Conservation (phyloP, 2,113 vertebrate species). For the Laticauda laticaudata region DNA sequence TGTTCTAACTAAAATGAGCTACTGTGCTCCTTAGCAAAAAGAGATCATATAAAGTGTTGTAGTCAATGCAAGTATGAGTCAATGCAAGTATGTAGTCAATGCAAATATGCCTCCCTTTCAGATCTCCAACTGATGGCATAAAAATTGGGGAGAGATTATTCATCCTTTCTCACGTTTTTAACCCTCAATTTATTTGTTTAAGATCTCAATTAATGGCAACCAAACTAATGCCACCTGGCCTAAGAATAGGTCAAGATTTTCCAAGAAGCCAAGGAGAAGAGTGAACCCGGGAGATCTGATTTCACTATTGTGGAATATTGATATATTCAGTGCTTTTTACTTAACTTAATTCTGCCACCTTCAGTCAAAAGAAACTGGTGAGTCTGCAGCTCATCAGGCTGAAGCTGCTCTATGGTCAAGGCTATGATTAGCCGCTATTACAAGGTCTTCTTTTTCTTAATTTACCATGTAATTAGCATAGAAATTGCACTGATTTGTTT, state of each 20-base stretch:
- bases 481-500: conserved; percentile 1
- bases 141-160: not conserved
- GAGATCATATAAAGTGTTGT: not conserved
- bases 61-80: not conserved
- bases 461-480: not conserved
- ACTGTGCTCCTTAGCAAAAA: not conserved
- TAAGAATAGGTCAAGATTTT: not conserved
- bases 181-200: not conserved
- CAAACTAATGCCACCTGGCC: not conserved
- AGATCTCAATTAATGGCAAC: not conserved
- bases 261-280: not conserved
- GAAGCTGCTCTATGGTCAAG: conserved; percentile 62
- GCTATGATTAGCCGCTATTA: conserved; percentile 65
- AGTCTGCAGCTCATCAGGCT: conserved; percentile 66
- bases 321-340: conserved; percentile 64
- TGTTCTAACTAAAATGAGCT: too few relatives aligned
- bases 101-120: not conserved
- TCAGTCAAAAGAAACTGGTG: conserved; percentile 76
- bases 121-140: not conserved
- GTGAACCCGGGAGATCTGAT: not conserved
- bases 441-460: conserved; percentile 12
- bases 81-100: not conserved
- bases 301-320: not conserved
- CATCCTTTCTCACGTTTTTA: not conserved
- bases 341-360: conserved; percentile 67